Base-by-base conservation (phyloP, 2,888 invertebrate species). In the Trachelus troglodyta region DNA sequence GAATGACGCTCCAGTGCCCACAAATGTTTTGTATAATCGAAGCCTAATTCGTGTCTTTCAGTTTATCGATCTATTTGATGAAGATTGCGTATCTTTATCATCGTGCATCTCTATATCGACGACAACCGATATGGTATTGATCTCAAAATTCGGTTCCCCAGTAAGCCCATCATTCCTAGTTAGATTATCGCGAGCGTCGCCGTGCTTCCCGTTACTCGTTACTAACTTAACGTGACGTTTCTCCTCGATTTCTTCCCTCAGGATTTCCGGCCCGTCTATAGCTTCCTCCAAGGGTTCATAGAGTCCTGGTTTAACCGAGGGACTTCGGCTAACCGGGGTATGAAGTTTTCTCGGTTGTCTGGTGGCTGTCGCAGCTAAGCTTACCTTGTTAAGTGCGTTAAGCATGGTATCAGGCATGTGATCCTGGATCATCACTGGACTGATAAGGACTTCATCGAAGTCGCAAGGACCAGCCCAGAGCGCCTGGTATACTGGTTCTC, bases 361-460 rank as follows among this genome's bases (percentile, higher is more conserved):
- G 35, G 77, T 76, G 31, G 79, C 73, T 30, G 77, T 79, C 33
- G 73, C 35, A 34, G 75, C 69, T 75, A 77, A 75, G 85, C 93
- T 92, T 95, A 97, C 97, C 96, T 97, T 96, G 92, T 96, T 95
- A 81, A 97, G 93, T 37, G 97, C 97, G 82, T 96, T 95, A 85
- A 97, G 92, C 79, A 97, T 96, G 90, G 95, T 95, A 90, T 97
- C 97, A 40, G 97, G 97, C 97, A 97, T 97, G 91, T 97, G 97
- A 91, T 97, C 97, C 91, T 97, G 96, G 81, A 97, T 93, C 97
- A 97, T 97, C 76, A 96, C 96, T 1, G 97, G 97, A 35, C 97
- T 97, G 83, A 97, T 96, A 77, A 97, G 93, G 33, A 97, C 97
- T 92, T 97, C 96, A 90, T 97, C 96, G 90, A 97, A 97, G 90